Percentiles rank a stretch among this genome's conserved stretches.
phyloP scores from a whole-genome alignment of 2,113 vertebrate species.

The Macroglossus sobrinus region DNA sequence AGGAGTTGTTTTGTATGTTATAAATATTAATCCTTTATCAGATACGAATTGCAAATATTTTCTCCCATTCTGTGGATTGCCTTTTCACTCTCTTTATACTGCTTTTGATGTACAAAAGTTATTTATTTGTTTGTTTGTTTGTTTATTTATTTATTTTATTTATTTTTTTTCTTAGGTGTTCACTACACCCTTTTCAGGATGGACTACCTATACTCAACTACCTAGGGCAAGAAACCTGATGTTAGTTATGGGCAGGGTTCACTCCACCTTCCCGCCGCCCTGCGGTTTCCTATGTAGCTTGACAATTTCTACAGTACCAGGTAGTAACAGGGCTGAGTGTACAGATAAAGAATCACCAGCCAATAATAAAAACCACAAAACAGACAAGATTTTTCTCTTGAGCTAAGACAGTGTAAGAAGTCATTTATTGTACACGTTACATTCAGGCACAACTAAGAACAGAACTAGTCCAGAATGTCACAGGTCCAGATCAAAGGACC shows the following conservation, averaged over 20 bases:
- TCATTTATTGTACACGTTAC: conserved; percentile 73
- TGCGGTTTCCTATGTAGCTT: too few relatives aligned
- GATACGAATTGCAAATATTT: not conserved
- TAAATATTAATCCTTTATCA: not conserved
- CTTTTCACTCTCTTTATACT: not conserved
- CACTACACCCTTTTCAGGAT: not conserved
- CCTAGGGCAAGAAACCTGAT: not conserved
- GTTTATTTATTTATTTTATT: too few relatives aligned
- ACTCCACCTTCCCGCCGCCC: too few relatives aligned
- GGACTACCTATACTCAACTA: not conserved
- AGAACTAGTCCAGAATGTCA: conserved; percentile 71
- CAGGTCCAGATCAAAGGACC: not conserved
- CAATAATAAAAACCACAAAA: not conserved
- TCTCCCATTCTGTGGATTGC: not conserved
- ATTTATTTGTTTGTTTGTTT: too few relatives aligned
- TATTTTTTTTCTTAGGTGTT: accelerated
- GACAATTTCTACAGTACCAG: not conserved
- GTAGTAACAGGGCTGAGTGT: not conserved
- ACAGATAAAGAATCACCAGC: not conserved
- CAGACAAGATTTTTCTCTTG: conserved; percentile 36
- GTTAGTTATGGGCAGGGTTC: not conserved
- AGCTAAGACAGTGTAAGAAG: not conserved
- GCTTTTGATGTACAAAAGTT: not conserved
- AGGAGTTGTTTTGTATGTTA: not conserved
- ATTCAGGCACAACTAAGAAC: conserved; percentile 44